Base-by-base conservation (phyloP, 2,113 vertebrate genomes). In the Capreolus pygargus region DNA sequence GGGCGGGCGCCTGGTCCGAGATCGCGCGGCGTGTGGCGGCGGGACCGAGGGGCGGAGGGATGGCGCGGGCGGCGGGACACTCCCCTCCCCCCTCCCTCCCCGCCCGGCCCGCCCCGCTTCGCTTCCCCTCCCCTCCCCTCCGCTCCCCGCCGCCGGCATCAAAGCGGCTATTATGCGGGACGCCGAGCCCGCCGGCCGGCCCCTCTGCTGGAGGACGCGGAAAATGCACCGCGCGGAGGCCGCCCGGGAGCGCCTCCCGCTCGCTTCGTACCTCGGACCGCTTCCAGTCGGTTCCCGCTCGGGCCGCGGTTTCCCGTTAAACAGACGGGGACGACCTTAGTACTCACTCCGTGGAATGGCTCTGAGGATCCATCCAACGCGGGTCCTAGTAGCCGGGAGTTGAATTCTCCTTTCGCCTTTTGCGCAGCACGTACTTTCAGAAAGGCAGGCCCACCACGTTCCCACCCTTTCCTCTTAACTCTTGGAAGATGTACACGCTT, bases 81-180 rank as follows among this genome's bases (percentile, higher is more conserved):
- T 88, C 97, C 95, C 83, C 88, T 85, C 88, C 95, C 83, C 88
- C 74, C 74, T 7, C 85, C 92, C 36, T 3, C 6, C 57, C 84
- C 36, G 6, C 57, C 67, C 60, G 14, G 43, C 82, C 43, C 55
- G 7, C 36, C 82, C 43, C 47, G 10, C 21, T 47, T 25, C 55
- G 36, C 52, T 36, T 3, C 43, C 43, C 50, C 92, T n/a, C 43
- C 43, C 50, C 92, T n/a, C 45, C 64, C 87, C 60, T 79, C 55
- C 9, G 33, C 55, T 19, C 70, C 70, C 3, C 39, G 91, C 96
- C 94, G 54, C 94, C 3, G 52, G 91, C 95, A 45, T 96, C 92
- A 89, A 97, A 96, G 95, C 86, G 4, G 57, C 98, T 97, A 97
- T 98, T 98, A 87, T 96, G 93, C 88, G 28, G 97, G 97, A 39